Base-by-base conservation (phyloP, 2,797 vertebrate species). In the Oreortyx pictus region DNA sequence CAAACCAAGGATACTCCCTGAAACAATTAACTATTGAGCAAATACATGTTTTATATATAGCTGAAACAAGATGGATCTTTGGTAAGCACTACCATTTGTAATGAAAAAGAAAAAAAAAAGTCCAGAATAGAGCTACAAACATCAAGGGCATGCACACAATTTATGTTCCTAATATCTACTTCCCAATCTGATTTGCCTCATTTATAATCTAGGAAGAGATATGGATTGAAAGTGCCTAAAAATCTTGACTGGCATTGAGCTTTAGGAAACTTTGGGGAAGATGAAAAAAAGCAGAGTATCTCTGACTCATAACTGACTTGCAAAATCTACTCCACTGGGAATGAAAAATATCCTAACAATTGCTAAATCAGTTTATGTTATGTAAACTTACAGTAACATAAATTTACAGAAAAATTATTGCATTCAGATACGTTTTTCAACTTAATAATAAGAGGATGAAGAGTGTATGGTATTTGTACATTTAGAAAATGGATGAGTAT, bases 261-360 rank as follows among this genome's bases (percentile, higher is more conserved):
- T n/a, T 39, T 35, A 37, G 9, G 14, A 81, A 81, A 43, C 7
- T 39, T 50, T 46, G 19, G n/a, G 14, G 46, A 61, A 73, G 11
- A 31, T 0, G 76, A 16, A 18, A n/a, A 72, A 76, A 86, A 44
- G 35, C 35, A 22, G 1, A 60, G 6, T 23, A 22, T 18, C 13
- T 72, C 4, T 61, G 4, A 6, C 50, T 70, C n/a, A 57, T 25
- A 27, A 12, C 0, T 50, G 31, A 65, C 2, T 31, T 87, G 2
- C 46, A 76, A 78, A 79, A 72, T 39, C 11, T 50, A 29, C 3
- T 18, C 3, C 1, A 23, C 0, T n/a, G 11, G 12, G 27, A 7
- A 59, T 18, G 6, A 77, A 82, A 87, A 27, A 47, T 27, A 6
- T 11, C 3, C 3, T 62, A 24, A 6, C 49, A 3, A 16, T 10